Base-by-base conservation (phyloP, 2,888 invertebrate species). In the Pasiphila rectangulata region DNA sequence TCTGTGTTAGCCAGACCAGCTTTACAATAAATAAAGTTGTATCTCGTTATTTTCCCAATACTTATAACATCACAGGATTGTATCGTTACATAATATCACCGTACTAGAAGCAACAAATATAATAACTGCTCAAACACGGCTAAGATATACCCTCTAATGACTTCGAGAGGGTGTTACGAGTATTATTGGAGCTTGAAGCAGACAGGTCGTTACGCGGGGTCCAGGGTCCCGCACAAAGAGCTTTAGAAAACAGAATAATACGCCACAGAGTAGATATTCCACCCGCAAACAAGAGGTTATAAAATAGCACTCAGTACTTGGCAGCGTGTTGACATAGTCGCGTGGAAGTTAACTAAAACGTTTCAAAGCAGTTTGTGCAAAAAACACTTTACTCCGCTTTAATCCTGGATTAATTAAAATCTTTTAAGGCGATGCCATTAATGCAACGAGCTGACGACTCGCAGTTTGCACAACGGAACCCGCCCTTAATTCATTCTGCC, bases 401-500 rank as follows among this genome's bases (percentile, higher is more conserved):
- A 49, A 49, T 35, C 38, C 17, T 4, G 37, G 40, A 50, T 45
- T 50, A 45, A 51, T 47, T 50, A 50, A 47, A 47, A 41, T 44
- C 43, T 39, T 45, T 42, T 46, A 48, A 48, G 30, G 41, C 41
- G 37, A 37, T 25, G 39, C 44, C 45, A 50, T 50, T 45, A 50
- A 37, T 41, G 41, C 45, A 45, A 45, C 37, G 50, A 45, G 41
- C 44, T 44, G 49, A 27, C 48, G 43, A 34, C 40, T 41, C 64
- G 62, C 61, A 69, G 69, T 72, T 71, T 61, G 68, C 72, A 69
- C 69, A 74, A 75, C 71, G 71, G 67, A 66, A 64, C 63, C 64
- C 64, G 51, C 55, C 64, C 60, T 68, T 69, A 72, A 71, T 68
- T 68, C 67, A 49, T 49, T 44, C 24, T 27, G 38, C 16, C 41